Evolutionary conservation across 2,888 invertebrate species (phyloP), one percentile per base, ranked within the genome.

Genomic region (Poecilus cupreus): DNA sequence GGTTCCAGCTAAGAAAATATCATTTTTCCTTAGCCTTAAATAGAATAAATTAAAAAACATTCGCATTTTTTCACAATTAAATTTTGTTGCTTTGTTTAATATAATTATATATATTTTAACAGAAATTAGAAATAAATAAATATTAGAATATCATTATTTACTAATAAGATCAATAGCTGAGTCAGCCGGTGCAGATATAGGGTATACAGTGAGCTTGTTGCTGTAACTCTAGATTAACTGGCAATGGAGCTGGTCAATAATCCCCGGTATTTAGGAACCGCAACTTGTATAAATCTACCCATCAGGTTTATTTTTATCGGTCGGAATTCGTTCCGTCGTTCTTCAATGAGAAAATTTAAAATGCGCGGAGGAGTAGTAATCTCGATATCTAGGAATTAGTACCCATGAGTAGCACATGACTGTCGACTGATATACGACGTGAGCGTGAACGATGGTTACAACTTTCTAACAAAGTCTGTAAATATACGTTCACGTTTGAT

Each of bases 401-500:
- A 51, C 11, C 51, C 16, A 51, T 8, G 2, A 51, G 18, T 13
- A 51, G 16, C 51, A 13, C 20, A 51, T 51, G 51, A 8, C 37
- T 32, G 32, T 39, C n/a, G n/a, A n/a, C n/a, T n/a, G n/a, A n/a
- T n/a, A n/a, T n/a, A n/a, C n/a, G n/a, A n/a, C n/a, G 26, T 37
- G 37, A 37, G 39, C 64, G 32, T 16, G 13, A 22, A n/a, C n/a
- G 13, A 49, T 13, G 74, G 20, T 24, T 60, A 22, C 32, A 32
- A 32, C 6, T 3, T 46, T 46, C 24, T 16, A 74, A 24, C 46
- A 49, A 74, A 74, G 49, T 6, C 74, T 11, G 74, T 46, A 49
- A 74, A 74, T 74, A 49, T 49, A 74, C 46, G 49, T 74, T 49
- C 49, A 74, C 24, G 22, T 60, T 60, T 13, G 13, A 60, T 43